Conservation (phyloP, 2,113 vertebrate genomes). For the Probosciger aterrimus region DNA sequence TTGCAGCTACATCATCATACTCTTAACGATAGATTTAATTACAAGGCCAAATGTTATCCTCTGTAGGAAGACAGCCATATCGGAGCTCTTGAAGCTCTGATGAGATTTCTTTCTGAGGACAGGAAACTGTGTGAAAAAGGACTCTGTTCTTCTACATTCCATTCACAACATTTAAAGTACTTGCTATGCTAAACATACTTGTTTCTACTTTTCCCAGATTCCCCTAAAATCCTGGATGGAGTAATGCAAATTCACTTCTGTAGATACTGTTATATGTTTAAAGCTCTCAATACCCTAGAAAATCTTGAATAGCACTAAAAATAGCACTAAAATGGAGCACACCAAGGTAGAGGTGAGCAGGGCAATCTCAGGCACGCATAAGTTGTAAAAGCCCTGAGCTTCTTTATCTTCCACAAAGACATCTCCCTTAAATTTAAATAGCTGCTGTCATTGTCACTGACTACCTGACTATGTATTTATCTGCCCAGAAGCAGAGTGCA, state of each 20-base stretch:
- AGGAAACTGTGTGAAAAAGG: neutral
- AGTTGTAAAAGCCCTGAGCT: slow-evolving; percentile 22
- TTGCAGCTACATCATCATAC: neutral
- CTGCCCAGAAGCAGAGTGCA: slow-evolving; percentile 60
- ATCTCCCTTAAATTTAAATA: slow-evolving; percentile 63
- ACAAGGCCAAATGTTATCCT: neutral
- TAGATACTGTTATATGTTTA: neutral
- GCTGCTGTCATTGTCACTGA: slow-evolving; percentile 59
- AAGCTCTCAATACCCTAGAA: slow-evolving; percentile 8
- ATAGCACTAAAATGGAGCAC: slow-evolving; percentile 34
- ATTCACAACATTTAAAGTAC: neutral
- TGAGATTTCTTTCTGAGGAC: neutral
- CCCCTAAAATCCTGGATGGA: neutral
- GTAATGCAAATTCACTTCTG: slow-evolving; percentile 3
- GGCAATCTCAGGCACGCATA: slow-evolving; percentile 44
- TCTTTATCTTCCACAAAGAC: slow-evolving; percentile 58
- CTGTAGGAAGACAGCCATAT: neutral
- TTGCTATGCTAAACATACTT: neutral
- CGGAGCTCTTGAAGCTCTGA: neutral
- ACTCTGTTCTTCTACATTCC: neutral
- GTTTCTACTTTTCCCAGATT: neutral
- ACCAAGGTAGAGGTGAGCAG: slow-evolving; percentile 57
- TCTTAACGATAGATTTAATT: neutral
- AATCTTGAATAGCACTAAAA: slow-evolving; percentile 50
- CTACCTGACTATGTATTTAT: slow-evolving; percentile 64